Percentiles rank a stretch among this genome's conserved stretches.
These are phyloP conservation scores for Neolamprologus devosi DNA, from an alignment of 2,113 vertebrate genomes.

Conservation along the genomic window DNA sequence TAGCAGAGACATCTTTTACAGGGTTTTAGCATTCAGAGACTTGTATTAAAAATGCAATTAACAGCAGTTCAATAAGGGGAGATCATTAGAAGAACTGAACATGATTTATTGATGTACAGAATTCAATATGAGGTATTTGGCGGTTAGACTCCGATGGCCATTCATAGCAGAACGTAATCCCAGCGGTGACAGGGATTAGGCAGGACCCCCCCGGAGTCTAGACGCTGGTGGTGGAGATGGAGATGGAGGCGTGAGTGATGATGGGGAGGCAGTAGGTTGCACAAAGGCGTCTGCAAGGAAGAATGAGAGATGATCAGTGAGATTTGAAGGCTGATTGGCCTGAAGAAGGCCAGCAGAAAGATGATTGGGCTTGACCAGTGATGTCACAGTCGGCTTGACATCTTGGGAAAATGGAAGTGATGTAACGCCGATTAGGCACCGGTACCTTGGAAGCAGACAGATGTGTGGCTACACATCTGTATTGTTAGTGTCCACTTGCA, in stretches of 20 bases:
- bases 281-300: not conserved
- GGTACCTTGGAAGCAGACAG: not conserved
- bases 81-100: not conserved
- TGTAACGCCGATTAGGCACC: not conserved
- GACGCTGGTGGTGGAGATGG: not conserved
- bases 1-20: not conserved
- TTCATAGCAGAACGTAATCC: not conserved
- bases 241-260: not conserved
- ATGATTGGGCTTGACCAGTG: not conserved
- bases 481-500: not conserved
- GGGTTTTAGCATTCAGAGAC: not conserved
- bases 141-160: not conserved
- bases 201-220: not conserved
- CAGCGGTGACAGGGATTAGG: not conserved
- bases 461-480: not conserved
- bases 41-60: not conserved
- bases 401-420: not conserved
- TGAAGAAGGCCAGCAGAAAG: not conserved
- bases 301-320: not conserved
- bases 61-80: not conserved
- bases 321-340: not conserved
- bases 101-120: not conserved
- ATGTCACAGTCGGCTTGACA: not conserved
- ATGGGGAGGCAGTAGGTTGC: not conserved
- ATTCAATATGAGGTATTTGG: not conserved